Conservation (phyloP, 2,888 invertebrate genomes). For the Scrobipalpa costella region DNA sequence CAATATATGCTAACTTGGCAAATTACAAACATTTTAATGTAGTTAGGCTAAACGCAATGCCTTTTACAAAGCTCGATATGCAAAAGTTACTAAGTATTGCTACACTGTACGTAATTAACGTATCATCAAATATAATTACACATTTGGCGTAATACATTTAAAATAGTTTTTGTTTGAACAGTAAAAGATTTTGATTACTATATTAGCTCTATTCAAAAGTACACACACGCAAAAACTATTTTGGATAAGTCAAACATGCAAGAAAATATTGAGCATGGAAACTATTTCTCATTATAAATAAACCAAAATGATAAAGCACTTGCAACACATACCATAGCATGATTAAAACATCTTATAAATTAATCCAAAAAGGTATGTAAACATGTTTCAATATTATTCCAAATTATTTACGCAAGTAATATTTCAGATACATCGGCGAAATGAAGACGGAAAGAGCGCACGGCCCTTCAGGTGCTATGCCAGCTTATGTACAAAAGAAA, state of each 20-base stretch:
- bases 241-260: background rate
- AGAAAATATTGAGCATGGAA: background rate
- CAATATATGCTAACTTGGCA: constrained; percentile 16
- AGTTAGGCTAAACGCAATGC: background rate
- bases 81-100: background rate
- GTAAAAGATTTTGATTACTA: background rate
- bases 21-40: background rate
- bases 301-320: constrained; percentile 4
- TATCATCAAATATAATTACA: background rate
- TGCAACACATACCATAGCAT: background rate
- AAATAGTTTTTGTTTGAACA: constrained; percentile 17
- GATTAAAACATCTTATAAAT: background rate
- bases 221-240: background rate
- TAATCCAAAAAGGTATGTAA: background rate
- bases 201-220: background rate
- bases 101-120: background rate
- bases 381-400: background rate
- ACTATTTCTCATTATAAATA: too few relatives aligned
- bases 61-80: background rate
- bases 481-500: constrained; percentile 81
- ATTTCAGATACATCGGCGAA: constrained; percentile 86
- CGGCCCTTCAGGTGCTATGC: constrained; percentile 76
- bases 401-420: background rate
- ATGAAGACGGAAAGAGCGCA: constrained; percentile 82
- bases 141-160: too few relatives aligned